Evolutionary conservation across 2,797 vertebrate species (phyloP), one percentile per base, ranked within the genome.

Genomic region (Arctocebus calabarensis): DNA sequence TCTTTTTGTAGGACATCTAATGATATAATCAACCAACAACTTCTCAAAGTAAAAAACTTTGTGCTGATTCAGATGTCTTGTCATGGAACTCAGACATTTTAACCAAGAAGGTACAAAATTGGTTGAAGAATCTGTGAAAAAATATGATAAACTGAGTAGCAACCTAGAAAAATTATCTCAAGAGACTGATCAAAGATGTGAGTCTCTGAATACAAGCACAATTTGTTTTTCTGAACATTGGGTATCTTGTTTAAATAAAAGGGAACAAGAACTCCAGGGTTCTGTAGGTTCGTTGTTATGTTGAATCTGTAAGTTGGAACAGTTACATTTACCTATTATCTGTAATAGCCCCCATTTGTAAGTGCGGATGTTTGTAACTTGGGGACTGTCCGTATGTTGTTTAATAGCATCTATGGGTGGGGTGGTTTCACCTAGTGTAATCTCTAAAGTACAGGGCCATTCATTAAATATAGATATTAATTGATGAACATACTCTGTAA

Each of bases 141-240:
- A 98, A 96, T 99, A 98, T 94, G 96, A 98, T 7, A 96, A 98
- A 74, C 97, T 99, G 78, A 98, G 96, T 85, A 62, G 64, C 78
- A 97, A 96, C 8, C 98, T 99, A 83, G 98, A 98, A 98, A 97
- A 97, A 9, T 43, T 99, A 71, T 98, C 98, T 68, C 98, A 98
- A 34, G 98, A 98, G 5, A 98, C 98, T 59, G 88, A 97, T 45
- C 96, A 96, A 55, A 99, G 98, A 99, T 96, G 97, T 96, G 96
- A 98, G 88, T 96, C 97, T 73, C 96, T 98, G 90, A 91, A 64
- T 93, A 97, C 97, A 78, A 98, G 94, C 2, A 81, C 97, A 0
- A 95, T 97, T 32, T n/a, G 52, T 79, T 97, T 98, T 88, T 97
- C 98, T 71, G 98, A 98, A 91, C 98, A 98, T 34, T 99, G 99